Evolutionary conservation across 2,888 invertebrate species (phyloP).

Genomic region (Epinotia demarniana): DNA sequence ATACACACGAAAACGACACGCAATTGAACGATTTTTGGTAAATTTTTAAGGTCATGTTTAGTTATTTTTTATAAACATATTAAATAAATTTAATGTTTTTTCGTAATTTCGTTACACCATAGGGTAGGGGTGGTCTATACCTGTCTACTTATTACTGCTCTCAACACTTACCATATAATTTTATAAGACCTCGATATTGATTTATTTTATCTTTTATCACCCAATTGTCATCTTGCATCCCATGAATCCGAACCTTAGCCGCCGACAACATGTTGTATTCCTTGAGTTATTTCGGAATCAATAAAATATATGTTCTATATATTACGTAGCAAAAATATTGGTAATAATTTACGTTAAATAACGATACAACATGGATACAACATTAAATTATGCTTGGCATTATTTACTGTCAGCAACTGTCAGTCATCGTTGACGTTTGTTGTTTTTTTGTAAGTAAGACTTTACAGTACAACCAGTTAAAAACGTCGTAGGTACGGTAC

Average conservation of each 20-base stretch:
- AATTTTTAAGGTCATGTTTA: too few species aligned
- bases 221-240: constrained; percentile 87
- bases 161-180: constrained; percentile 84
- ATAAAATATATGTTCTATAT: not conserved
- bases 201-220: constrained; percentile 87
- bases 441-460: not conserved
- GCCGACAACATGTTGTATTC: constrained; percentile 78
- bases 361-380: not conserved
- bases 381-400: not conserved
- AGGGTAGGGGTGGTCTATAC: too few species aligned
- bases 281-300: not conserved
- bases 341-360: not conserved
- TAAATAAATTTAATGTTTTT: too few species aligned
- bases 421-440: not conserved
- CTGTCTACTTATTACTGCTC: too few species aligned
- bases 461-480: constrained; percentile 4
- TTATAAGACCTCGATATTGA: constrained; percentile 87
- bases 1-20: too few species aligned
- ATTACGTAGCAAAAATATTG: not conserved
- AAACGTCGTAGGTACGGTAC: not conserved
- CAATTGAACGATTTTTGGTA: too few species aligned
- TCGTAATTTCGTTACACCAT: too few species aligned
- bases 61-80: too few species aligned
- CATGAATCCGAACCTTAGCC: constrained; percentile 85
- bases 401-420: not conserved